Conservation (phyloP, 2,113 vertebrate species). For the Ailurus styani region DNA sequence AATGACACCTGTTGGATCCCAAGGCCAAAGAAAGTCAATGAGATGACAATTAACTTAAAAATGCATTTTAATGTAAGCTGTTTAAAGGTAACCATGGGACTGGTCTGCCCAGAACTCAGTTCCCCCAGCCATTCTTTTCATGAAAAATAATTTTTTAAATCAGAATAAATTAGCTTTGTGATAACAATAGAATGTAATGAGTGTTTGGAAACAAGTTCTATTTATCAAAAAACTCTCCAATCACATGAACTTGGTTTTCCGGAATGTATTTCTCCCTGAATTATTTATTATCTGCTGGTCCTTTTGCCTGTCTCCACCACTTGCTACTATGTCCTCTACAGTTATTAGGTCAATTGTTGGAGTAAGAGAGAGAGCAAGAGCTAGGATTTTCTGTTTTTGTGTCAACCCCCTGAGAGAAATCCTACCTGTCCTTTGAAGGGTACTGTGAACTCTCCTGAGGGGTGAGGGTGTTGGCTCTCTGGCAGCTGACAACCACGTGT, state of each 20-base stretch:
- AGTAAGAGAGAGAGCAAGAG: background rate
- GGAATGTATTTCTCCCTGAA: slow-evolving; percentile 20
- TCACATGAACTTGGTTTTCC: background rate
- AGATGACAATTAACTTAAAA: slow-evolving; percentile 1
- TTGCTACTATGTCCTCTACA: background rate
- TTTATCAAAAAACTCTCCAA: slow-evolving; percentile 6
- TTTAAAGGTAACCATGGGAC: background rate
- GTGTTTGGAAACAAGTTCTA: background rate
- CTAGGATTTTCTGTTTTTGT: background rate
- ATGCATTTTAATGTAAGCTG: background rate
- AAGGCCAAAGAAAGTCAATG: slow-evolving; percentile 31
- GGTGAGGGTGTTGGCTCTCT: background rate
- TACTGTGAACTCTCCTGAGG: background rate
- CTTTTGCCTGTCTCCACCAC: background rate
- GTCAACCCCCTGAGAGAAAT: background rate
- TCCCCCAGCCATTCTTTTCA: background rate
- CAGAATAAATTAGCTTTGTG: slow-evolving; percentile 5
- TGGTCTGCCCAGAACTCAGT: slow-evolving; percentile 13
- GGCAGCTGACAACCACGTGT: background rate
- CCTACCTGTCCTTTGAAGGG: background rate
- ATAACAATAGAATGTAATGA: slow-evolving; percentile 1
- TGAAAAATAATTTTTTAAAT: slow-evolving; percentile 6
- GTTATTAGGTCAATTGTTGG: background rate
- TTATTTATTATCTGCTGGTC: slow-evolving; percentile 16
- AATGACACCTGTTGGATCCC: background rate